Evolutionary conservation across 1,140 invertebrate genomes (phyloP), one percentile per base, ranked within the genome.

Genomic region (Danaus plexippus): DNA sequence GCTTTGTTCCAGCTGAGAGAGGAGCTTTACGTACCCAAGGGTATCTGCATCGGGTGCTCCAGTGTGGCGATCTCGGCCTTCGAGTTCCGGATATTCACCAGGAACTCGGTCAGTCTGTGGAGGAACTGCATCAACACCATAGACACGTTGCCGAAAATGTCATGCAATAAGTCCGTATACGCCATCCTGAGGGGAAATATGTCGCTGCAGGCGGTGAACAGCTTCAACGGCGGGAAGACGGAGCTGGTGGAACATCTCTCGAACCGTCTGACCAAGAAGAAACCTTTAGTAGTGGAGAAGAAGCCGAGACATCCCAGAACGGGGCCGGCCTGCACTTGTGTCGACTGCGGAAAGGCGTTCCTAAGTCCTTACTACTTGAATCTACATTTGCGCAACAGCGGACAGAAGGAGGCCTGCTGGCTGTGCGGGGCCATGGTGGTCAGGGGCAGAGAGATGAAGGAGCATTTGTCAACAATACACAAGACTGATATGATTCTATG

Each of bases 271-370:
- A 71, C 65, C 5, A 73, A 61, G 45, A 67, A 66, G 41, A 69
- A 69, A 42, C 42, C 46, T 4, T 54, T 61, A 9, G 9, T 47
- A 46, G 60, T 53, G n/a, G 54, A 72, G 3, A 65, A 69, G 47
- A 85, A 77, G 32, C 63, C 69, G 0, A 59, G 77, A 47, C 58
- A 64, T 0, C 66, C 66, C 0, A 53, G 80, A 2, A 55, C 69
- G 0, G 79, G 82, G 0, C 76, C 76, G 2, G 43, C 65, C 0
- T 82, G 78, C 18, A 43, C 15, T 1, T 88, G 87, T 49, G 66
- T 67, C 0, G 80, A 80, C 11, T 88, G 87, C 43, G 83, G 81
- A 0, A 87, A 87, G 60, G 52, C 57, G 1, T 88, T 87, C 54
- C 57, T 61, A 1, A 87, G 79, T 46, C 75, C 81, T 0, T 73